Base-by-base conservation (phyloP, 2,888 invertebrate species). In the Coecobrya sp. region DNA sequence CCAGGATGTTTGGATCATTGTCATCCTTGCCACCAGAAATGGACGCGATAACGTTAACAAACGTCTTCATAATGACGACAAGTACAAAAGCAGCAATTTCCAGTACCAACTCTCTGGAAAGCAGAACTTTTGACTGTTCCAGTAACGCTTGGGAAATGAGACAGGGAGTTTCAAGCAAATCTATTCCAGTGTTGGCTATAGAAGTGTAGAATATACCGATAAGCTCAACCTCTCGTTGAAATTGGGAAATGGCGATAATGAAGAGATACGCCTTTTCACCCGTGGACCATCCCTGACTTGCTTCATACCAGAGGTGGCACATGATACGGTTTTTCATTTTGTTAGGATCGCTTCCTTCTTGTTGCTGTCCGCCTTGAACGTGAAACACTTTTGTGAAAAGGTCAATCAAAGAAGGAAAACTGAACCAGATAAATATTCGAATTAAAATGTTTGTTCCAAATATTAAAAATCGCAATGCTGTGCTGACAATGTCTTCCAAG, bases 61-160 rank as follows among this genome's bases (percentile, higher is more conserved):
- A 88, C 8, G 92, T 27, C 7, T 49, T 59, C 42, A 92, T 76
- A 0, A 79, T 16, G 10, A 73, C 30, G 5, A 92, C 30, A 7
- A 92, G 36, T 0, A 84, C 19, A 27, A 84, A 84, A 11, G 92
- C 70, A 1, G 73, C 59, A 11, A 89, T 70, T 76, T 92, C 92
- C 45, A 85, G 0, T 10, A 49, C 88, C 4, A 76, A 19, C 22
- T 88, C 92, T 4, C 59, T 49, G 0, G 88, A 25, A 13, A 84
- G 76, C 10, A 68, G 30, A 7, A 73, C 16, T 25, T 70, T 92
- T 7, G 49, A 42, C 36, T 92, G 88, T 22, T 88, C 92, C n/a
- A 89, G 7, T 0, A 42, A 0, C 5, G 30, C n/a, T 42, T 89
- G 82, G 11, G 42, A 4, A 22, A 89, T 2, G 25, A 89, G 13